Evolutionary conservation across 2,797 vertebrate species (phyloP).

Genomic region (Sarcoramphus papa): DNA sequence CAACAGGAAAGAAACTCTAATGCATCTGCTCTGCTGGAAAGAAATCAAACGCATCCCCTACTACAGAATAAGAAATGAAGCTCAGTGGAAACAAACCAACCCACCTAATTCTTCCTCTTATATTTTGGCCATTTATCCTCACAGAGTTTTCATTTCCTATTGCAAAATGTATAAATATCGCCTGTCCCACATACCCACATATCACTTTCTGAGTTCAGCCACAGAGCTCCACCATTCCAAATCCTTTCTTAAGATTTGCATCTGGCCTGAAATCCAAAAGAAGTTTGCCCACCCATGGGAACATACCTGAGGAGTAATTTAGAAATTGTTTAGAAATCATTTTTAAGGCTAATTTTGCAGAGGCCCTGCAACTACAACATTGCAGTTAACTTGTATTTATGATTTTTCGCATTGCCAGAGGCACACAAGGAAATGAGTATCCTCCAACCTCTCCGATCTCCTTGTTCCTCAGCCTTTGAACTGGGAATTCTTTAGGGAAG

Average conservation of each 20-base stretch:
- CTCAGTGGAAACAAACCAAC: not conserved
- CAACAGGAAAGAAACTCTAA: not conserved
- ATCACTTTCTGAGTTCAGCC: not conserved
- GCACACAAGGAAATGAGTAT: not conserved
- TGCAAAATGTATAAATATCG: not conserved
- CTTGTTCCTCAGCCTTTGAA: not conserved
- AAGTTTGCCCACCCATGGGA: not conserved
- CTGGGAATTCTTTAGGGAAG: not conserved
- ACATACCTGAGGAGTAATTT: not conserved
- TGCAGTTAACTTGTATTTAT: not conserved
- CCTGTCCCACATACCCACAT: not conserved
- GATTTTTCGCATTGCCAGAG: not conserved
- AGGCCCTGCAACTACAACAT: not conserved
- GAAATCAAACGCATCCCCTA: not conserved
- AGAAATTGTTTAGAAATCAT: not conserved
- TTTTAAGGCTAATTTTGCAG: not conserved
- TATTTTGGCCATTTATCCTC: not conserved
- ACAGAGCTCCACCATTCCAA: not conserved
- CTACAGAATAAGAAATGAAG: not conserved
- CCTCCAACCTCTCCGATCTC: not conserved
- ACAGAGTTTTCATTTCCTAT: not conserved
- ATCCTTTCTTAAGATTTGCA: not conserved
- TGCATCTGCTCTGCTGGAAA: not conserved
- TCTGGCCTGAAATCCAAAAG: not conserved
- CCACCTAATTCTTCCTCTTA: not conserved